phyloP scores from a whole-genome alignment of 2,888 invertebrate genomes.

The Suillia variegata region DNA sequence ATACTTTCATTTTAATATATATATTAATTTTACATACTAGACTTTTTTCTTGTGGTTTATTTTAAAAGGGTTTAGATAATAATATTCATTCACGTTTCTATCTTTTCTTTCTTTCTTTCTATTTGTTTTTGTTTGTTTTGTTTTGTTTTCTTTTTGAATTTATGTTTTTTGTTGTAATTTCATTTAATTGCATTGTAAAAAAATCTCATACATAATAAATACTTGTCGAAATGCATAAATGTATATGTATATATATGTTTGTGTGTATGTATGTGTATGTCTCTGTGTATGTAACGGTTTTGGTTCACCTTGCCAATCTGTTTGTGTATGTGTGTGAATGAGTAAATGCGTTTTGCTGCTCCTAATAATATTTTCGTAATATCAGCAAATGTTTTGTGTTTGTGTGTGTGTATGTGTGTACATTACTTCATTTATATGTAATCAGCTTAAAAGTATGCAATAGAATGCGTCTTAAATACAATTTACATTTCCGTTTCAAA shows the following conservation, averaged over 20 bases:
- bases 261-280: neutral
- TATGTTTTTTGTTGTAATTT: no score
- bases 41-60: slow-evolving; percentile 27
- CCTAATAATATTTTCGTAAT: no score
- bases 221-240: slow-evolving; percentile 44
- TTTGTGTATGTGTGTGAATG: neutral
- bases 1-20: slow-evolving; percentile 6
- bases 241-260: slow-evolving; percentile 5
- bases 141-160: slow-evolving; percentile 29
- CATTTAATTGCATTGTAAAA: slow-evolving; percentile 38
- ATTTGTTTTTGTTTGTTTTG: slow-evolving; percentile 23
- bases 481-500: no score
- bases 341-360: neutral
- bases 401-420: neutral
- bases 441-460: neutral
- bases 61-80: slow-evolving; percentile 49
- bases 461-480: no score
- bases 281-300: slow-evolving; percentile 1
- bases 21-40: neutral
- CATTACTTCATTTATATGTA: no score
- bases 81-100: slow-evolving; percentile 41
- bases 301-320: neutral
- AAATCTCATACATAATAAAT: slow-evolving; percentile 53
- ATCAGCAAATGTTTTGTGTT: neutral
- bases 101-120: slow-evolving; percentile 29